Conservation (phyloP, 2,888 invertebrate species). For the Pycnomerus fuliginosus region DNA sequence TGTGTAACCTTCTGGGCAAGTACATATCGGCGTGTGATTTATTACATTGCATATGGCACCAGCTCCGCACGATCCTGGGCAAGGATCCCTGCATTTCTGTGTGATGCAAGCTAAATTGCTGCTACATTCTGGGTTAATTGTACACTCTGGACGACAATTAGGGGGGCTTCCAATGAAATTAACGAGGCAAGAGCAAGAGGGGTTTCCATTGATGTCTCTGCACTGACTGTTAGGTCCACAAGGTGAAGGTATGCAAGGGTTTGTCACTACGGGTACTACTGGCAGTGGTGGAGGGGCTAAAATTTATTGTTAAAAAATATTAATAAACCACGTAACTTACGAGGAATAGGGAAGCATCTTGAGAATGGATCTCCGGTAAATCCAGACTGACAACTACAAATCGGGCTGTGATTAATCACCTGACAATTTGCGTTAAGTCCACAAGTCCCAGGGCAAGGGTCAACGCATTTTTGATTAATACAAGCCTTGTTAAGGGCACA, state of each 20-base stretch:
- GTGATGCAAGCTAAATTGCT: slow-evolving; percentile 72
- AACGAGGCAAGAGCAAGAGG: slow-evolving; percentile 67
- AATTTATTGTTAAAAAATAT: slow-evolving; percentile 10
- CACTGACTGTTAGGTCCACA: slow-evolving; percentile 69
- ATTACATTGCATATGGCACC: slow-evolving; percentile 65
- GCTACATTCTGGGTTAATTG: slow-evolving; percentile 70
- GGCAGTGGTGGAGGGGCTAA: slow-evolving; percentile 33
- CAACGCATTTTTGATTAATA: slow-evolving; percentile 70
- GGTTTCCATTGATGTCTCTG: slow-evolving; percentile 59
- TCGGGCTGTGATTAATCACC: slow-evolving; percentile 69
- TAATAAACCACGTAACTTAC: slow-evolving; percentile 26
- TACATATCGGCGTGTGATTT: slow-evolving; percentile 69
- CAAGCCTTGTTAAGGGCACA: slow-evolving; percentile 72
- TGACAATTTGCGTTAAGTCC: slow-evolving; percentile 69
- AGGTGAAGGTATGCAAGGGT: slow-evolving; percentile 71
- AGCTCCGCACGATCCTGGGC: slow-evolving; percentile 69
- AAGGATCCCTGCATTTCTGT: slow-evolving; percentile 71
- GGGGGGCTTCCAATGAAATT: slow-evolving; percentile 70
- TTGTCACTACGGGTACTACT: slow-evolving; percentile 48
- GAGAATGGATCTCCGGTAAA: slow-evolving; percentile 74
- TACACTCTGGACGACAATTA: slow-evolving; percentile 72
- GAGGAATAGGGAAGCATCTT: slow-evolving; percentile 46
- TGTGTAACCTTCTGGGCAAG: slow-evolving; percentile 60
- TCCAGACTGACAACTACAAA: slow-evolving; percentile 37
- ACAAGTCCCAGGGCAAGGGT: slow-evolving; percentile 75